Conservation (phyloP, 92 coral and sea anemone genomes). For the Palythoa grandiflora region DNA sequence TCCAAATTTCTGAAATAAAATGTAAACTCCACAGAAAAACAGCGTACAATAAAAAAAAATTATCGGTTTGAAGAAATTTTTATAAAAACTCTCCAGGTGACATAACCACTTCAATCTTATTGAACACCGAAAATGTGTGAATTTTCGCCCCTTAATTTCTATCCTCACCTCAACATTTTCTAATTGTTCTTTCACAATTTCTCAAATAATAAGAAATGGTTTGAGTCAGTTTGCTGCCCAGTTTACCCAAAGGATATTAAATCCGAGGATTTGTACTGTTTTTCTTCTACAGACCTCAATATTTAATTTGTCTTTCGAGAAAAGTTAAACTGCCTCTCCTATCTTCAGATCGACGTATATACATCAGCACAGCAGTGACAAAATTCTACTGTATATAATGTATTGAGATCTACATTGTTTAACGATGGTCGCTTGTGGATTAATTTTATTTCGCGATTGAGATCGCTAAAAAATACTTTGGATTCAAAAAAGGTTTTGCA, state of each 20-base stretch:
- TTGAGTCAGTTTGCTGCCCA: too few species aligned
- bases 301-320: background rate
- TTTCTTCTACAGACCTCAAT: background rate
- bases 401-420: too few species aligned
- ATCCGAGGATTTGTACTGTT: background rate
- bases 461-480: background rate
- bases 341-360: too few species aligned
- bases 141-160: background rate
- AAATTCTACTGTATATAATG: too few species aligned
- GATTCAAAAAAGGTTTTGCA: background rate
- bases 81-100: background rate
- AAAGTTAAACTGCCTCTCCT: background rate
- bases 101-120: conserved; percentile 1
- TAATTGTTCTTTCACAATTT: background rate
- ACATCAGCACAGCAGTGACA: too few species aligned
- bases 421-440: too few species aligned
- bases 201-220: background rate
- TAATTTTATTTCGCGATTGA: too few species aligned
- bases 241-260: background rate
- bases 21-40: background rate
- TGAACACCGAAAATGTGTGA: conserved; percentile 28
- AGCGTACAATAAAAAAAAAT: background rate
- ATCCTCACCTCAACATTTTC: background rate
- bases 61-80: background rate
- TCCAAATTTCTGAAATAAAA: background rate